Evolutionary conservation across 2,113 vertebrate species (phyloP).

Genomic region (Pelusios castaneus): DNA sequence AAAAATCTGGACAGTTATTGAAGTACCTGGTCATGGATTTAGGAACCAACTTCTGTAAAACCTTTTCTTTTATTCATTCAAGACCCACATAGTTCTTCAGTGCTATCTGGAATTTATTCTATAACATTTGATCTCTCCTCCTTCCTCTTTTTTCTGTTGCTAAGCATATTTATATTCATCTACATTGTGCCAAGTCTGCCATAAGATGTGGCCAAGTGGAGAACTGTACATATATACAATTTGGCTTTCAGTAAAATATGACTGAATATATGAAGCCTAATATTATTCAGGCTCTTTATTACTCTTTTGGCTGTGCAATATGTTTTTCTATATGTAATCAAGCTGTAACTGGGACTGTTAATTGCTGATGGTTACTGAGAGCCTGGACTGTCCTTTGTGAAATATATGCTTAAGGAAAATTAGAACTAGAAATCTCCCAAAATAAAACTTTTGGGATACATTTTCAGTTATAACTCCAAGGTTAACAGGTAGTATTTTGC

Average conservation of each 20-base stretch:
- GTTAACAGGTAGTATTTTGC: neutral
- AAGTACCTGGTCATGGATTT: neutral
- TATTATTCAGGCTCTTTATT: neutral
- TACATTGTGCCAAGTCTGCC: neutral
- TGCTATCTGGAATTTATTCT: neutral
- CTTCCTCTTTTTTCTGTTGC: neutral
- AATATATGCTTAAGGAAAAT: neutral
- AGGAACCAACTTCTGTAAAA: neutral
- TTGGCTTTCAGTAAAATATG: neutral
- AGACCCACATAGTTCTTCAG: neutral
- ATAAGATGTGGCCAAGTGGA: neutral
- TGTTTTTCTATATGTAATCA: neutral
- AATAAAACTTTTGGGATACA: neutral
- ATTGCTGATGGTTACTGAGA: neutral
- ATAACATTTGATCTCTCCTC: neutral
- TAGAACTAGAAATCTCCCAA: neutral
- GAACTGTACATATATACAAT: neutral
- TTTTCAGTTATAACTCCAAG: neutral
- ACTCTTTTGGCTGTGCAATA: accelerated
- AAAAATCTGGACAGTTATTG: neutral
- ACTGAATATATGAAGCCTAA: neutral
- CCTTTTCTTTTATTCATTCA: neutral
- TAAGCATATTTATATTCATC: neutral
- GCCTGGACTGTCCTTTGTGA: neutral
- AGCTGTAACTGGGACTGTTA: neutral